Conservation (phyloP, 2,888 invertebrate species). For the Tipula lateralis region DNA sequence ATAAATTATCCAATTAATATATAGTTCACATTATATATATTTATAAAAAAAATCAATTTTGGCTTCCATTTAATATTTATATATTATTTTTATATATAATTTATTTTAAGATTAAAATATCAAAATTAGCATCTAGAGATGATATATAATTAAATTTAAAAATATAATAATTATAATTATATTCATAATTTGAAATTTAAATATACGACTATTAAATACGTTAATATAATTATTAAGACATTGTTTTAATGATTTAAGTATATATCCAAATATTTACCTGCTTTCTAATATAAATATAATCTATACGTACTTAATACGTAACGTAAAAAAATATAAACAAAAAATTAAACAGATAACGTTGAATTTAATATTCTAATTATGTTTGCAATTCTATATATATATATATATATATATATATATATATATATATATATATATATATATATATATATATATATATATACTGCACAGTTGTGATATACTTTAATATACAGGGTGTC, state of each 20-base stretch:
- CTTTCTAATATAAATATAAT: neutral
- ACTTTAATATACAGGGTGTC: neutral
- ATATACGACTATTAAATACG: neutral
- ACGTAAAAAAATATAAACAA: neutral
- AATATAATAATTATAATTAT: neutral
- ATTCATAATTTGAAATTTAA: neutral
- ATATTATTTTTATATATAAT: neutral
- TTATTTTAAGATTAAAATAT: neutral
- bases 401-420: no score
- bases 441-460: no score
- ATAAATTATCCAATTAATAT: neutral
- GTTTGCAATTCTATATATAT: neutral
- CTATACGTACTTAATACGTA: conserved; percentile 7
- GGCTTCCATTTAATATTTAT: neutral
- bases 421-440: no score
- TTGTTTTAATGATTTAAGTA: neutral
- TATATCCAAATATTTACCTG: neutral
- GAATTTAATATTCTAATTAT: neutral
- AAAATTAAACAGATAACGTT: neutral
- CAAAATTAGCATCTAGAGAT: neutral
- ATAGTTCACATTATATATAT: neutral
- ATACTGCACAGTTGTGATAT: neutral
- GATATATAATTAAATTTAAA: neutral
- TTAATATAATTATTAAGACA: conserved; percentile 20
- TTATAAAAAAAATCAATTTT: neutral